Conservation (phyloP, 2,888 invertebrate genomes). For the Heterodera filipjevi region DNA sequence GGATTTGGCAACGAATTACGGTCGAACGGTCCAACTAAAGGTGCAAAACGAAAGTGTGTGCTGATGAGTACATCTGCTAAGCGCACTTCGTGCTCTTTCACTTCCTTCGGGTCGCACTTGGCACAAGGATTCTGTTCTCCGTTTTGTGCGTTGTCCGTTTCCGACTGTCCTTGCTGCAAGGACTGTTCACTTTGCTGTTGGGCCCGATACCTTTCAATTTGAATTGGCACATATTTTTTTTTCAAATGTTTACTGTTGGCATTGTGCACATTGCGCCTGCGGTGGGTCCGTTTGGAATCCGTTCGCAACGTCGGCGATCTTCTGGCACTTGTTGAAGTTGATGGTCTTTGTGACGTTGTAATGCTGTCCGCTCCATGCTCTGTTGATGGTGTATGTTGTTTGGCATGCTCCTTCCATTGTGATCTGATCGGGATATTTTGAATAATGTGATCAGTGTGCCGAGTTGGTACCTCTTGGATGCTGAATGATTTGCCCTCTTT, state of each 20-base stretch:
- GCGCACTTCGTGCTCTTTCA: constrained; percentile 30
- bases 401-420: constrained; percentile 41
- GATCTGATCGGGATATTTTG: constrained; percentile 22
- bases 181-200: neutral
- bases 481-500: constrained; percentile 31
- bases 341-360: constrained; percentile 66
- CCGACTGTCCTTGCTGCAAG: neutral
- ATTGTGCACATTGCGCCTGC: constrained; percentile 35
- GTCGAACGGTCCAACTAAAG: constrained; percentile 46
- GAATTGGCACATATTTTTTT: constrained; percentile 2
- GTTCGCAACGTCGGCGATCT: constrained; percentile 54
- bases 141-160: neutral
- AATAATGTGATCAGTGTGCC: no score
- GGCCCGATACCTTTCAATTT: neutral
- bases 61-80: neutral
- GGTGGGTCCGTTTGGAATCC: constrained; percentile 39
- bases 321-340: constrained; percentile 67
- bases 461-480: constrained; percentile 38
- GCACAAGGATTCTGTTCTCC: constrained; percentile 23
- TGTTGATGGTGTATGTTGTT: constrained; percentile 38
- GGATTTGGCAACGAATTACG: constrained; percentile 40
- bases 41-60: neutral
- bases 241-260: constrained; percentile 24
- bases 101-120: constrained; percentile 36
- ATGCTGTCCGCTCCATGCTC: constrained; percentile 18